Base-by-base conservation (phyloP, 2,797 vertebrate genomes). In the Intellagama lesueurii region DNA sequence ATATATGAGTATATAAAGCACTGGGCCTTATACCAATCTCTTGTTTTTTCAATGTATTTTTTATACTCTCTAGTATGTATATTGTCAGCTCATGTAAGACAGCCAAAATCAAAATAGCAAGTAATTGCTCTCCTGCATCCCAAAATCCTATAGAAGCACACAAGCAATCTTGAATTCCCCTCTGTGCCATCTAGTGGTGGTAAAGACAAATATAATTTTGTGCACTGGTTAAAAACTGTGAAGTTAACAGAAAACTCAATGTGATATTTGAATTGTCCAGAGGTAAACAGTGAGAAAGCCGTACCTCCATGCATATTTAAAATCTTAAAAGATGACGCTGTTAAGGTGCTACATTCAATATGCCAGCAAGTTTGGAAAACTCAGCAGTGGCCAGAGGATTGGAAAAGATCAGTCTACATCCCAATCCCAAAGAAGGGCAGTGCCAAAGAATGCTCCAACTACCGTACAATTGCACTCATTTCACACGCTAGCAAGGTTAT, bases 101-200 rank as follows among this genome's bases (percentile, higher is more conserved):
- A 85, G 16, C 40, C 56, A 81, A 64, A 52, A 73, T 66, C 68
- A 85, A 85, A 85, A 30, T 49, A 70, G 73, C 17, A 26, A 16
- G 0, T 44, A 14, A 69, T 60, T 19, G 32, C n/a, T 69, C 47
- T 83, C 66, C 69, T 86, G 52, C n/a, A 24, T 75, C 72, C 47
- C 52, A 70, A 77, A 83, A 52, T 5, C 32, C 35, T 60, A 6
- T 69, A 32, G 35, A 19, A 7, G 64, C 19, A n/a, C 19, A 44
- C 19, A 86, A 81, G 77, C 16, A 76, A 76, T 68, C n/a, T 49
- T 64, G 28, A 35, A 26, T 70, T 90, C 56, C 28, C 40, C 78
- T 52, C 9, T 40, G 30, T 86, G 90, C 87, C 90, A 86, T 79
- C 90, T 88, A 79, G 66, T 44, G 83, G 49, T 35, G 32, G 49